Evolutionary conservation across 2,888 invertebrate genomes (phyloP).

Genomic region (Muschampia plurimacula): DNA sequence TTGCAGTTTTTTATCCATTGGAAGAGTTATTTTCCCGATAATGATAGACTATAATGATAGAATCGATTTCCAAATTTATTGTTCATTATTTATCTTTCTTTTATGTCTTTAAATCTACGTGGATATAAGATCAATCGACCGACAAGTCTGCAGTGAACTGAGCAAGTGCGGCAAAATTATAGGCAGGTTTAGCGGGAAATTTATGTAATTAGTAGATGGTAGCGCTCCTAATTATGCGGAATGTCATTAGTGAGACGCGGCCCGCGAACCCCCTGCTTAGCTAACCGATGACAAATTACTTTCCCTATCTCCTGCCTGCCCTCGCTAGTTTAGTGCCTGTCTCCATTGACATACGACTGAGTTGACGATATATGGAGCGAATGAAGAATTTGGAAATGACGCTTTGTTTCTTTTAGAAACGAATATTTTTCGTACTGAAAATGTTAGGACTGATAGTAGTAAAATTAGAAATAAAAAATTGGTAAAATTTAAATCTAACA

Average conservation of each 20-base stretch:
- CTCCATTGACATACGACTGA: conserved; percentile 24
- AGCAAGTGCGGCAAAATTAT: conserved; percentile 66
- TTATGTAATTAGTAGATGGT: conserved; percentile 83
- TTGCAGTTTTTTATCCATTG: too few relatives aligned
- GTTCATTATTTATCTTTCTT: too few relatives aligned
- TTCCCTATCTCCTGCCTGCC: conserved; percentile 63
- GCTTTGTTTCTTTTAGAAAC: background rate
- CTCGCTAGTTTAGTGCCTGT: conserved; percentile 64
- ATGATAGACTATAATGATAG: too few relatives aligned
- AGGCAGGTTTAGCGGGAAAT: conserved; percentile 81
- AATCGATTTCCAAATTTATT: too few relatives aligned
- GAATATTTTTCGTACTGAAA: background rate
- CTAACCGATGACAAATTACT: conserved; percentile 85
- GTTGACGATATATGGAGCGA: background rate
- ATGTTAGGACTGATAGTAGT: too few relatives aligned
- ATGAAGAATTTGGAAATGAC: too few relatives aligned
- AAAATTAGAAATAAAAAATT: too few relatives aligned
- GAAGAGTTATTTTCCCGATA: too few relatives aligned
- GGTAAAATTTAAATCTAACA: too few relatives aligned
- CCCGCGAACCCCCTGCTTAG: conserved; percentile 71
- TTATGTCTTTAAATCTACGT: background rate
- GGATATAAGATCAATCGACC: conserved; percentile 10
- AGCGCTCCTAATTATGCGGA: conserved; percentile 81
- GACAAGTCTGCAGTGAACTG: conserved; percentile 20
- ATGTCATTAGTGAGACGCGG: conserved; percentile 80